Evolutionary conservation across 2,888 invertebrate genomes (phyloP).

Genomic region (Athrips mouffetella): DNA sequence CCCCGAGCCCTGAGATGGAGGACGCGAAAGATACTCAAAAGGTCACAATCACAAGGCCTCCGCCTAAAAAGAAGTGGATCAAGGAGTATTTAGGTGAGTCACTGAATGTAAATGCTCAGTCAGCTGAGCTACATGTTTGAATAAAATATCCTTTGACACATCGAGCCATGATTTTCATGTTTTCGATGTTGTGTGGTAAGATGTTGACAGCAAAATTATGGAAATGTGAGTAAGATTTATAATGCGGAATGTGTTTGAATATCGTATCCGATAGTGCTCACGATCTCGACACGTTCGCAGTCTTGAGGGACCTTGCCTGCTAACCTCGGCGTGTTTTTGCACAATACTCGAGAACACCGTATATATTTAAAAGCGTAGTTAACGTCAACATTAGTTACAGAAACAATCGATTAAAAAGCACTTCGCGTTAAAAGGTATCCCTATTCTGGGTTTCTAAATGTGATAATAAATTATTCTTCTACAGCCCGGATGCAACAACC

Average conservation of each 20-base stretch:
- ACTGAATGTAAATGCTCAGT: conserved; percentile 2
- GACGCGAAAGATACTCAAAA: conserved; percentile 44
- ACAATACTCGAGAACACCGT: conserved; percentile 42
- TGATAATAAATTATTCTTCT: too few species aligned
- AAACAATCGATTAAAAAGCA: too few species aligned
- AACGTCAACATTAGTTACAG: too few species aligned
- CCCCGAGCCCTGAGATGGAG: conserved; percentile 42
- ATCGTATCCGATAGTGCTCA: background rate
- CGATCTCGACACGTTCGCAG: conserved; percentile 31
- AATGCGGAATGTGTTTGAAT: background rate
- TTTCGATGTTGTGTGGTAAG: background rate
- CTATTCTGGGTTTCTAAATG: too few species aligned
- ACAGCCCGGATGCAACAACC: too few species aligned
- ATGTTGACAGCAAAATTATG: background rate
- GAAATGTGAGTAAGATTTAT: background rate
- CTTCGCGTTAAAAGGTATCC: too few species aligned
- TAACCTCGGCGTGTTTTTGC: conserved; percentile 53
- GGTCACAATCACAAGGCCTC: conserved; percentile 59
- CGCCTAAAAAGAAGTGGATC: conserved; percentile 87
- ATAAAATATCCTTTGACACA: conserved; percentile 9
- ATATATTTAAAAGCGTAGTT: too few species aligned
- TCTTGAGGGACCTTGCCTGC: conserved; percentile 34
- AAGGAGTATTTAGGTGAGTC: conserved; percentile 81
- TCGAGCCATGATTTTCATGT: background rate
- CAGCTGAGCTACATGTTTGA: conserved; percentile 1